A percentile compares a stretch with the other conserved stretches of the same genome.
These are phyloP conservation scores for Polyommatus icarus DNA, from an alignment of 2,888 invertebrate species.

Conservation along the genomic window DNA sequence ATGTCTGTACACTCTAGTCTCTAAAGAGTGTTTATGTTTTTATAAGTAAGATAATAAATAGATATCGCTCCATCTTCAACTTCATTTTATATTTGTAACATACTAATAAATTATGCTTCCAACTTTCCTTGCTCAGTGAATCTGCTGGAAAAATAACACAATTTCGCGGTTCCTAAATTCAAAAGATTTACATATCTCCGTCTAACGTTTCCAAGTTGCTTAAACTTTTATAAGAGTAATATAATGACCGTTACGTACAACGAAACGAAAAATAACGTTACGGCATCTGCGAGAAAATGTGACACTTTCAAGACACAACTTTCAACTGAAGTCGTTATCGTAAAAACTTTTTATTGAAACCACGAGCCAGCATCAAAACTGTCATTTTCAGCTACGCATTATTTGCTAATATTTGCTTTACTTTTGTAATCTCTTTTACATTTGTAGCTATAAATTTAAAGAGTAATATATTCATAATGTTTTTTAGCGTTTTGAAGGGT, in stretches of 20 bases:
- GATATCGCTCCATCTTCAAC: not conserved
- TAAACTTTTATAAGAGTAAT: conserved; percentile 5
- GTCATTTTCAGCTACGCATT: conserved; percentile 37
- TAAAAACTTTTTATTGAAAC: conserved; percentile 47
- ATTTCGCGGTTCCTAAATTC: conserved; percentile 10
- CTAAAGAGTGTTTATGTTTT: no score
- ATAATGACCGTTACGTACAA: conserved; percentile 17
- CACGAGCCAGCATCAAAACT: conserved; percentile 40
- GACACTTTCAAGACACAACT: conserved; percentile 39
- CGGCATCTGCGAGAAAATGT: conserved; percentile 21
- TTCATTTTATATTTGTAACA: not conserved
- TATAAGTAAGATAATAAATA: not conserved
- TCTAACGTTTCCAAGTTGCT: conserved; percentile 7
- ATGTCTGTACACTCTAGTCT: no score
- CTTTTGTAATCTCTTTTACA: conserved; percentile 15
- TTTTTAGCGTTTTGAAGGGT: not conserved
- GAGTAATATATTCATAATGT: not conserved
- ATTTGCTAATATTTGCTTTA: conserved; percentile 35
- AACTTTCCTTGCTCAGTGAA: not conserved
- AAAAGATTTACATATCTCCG: conserved; percentile 12
- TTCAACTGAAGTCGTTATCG: conserved; percentile 47
- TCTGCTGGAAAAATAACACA: not conserved
- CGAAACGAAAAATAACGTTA: conserved; percentile 13
- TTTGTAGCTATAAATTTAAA: not conserved
- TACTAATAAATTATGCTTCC: not conserved